Evolutionary conservation across 2,797 vertebrate genomes (phyloP).

Genomic region (Chrysolophus pictus): DNA sequence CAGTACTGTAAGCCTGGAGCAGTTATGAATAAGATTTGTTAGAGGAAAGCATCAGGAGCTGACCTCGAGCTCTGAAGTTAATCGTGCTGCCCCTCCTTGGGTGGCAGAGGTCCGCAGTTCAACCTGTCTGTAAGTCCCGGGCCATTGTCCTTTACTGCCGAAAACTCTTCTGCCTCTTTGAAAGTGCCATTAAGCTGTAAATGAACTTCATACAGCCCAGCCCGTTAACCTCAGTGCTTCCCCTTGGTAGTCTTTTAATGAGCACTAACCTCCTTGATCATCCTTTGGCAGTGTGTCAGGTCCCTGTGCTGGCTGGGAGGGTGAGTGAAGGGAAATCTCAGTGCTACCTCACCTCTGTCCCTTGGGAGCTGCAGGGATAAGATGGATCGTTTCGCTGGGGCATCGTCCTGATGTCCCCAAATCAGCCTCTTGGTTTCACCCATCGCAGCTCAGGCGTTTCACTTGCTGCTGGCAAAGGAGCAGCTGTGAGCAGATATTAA

Average conservation of each 20-base stretch:
- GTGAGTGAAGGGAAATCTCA: fast-evolving
- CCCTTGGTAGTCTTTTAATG: neutral
- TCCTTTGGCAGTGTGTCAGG: neutral
- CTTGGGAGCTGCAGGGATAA: neutral
- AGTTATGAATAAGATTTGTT: neutral
- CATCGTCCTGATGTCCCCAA: fast-evolving
- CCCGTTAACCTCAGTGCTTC: neutral
- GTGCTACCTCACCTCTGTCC: fast-evolving
- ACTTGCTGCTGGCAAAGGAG: neutral
- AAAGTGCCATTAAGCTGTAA: conserved; percentile 2
- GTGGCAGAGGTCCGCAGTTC: neutral
- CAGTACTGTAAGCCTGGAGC: neutral
- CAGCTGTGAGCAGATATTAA: neutral
- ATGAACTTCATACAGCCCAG: conserved; percentile 24
- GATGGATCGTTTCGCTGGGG: neutral
- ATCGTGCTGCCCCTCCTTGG: neutral
- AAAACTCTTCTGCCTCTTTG: neutral
- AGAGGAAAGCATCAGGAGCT: conserved; percentile 16
- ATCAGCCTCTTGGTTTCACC: fast-evolving
- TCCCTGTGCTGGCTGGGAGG: neutral
- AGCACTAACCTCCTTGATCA: neutral
- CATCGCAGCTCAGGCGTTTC: neutral
- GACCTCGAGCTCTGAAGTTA: conserved; percentile 42
- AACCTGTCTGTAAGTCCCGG: neutral
- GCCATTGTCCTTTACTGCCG: neutral